Evolutionary conservation across 2,797 vertebrate species (phyloP), one percentile per base, ranked within the genome.

Genomic region (Eulemur mongoz): DNA sequence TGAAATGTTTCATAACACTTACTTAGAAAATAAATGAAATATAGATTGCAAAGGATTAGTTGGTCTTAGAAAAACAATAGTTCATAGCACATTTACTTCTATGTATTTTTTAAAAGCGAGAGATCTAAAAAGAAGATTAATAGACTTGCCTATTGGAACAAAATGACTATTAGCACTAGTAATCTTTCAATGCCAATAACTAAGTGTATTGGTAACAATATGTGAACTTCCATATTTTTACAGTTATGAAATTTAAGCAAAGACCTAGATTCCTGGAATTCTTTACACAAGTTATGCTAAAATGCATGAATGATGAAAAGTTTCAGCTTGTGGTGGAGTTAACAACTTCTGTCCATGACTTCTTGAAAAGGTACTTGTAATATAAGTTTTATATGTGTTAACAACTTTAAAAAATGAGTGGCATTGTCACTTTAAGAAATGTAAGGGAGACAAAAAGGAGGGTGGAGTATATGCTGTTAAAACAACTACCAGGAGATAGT

Each of bases 201-300:
- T 70, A 27, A 48, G 14, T 23, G 0, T 48, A 50, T 50, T 94
- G 14, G 32, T 98, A 89, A 92, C 59, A 89, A n/a, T 94, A 72
- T 89, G 7, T 93, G 57, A 97, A 43, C 40, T 97, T 97, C 61
- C 38, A 98, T 94, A 52, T 97, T 97, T 92, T 93, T 90, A 35
- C 95, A 99, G 99, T 99, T 89, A 99, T 99, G 98, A 99, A 99
- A 97, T 98, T 99, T 97, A 99, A 98, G 97, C 97, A 96, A 1
- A 99, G 98, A 80, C 38, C 98, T n/a, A 98, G 98, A 97, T 99
- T 99, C 97, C 97, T 99, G 95, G 99, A 99, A 98, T 99, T 99
- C 96, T 99, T 99, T 50, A 98, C 98, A 11, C 98, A 99, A 72
- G 97, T 99, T 94, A 98, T 99, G 93, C 98, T 99, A 94, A 99